Percentiles rank a stretch among this genome's conserved stretches.
phyloP scores from a whole-genome alignment of 2,113 vertebrate genomes.

The Scophthalmus maximus region DNA sequence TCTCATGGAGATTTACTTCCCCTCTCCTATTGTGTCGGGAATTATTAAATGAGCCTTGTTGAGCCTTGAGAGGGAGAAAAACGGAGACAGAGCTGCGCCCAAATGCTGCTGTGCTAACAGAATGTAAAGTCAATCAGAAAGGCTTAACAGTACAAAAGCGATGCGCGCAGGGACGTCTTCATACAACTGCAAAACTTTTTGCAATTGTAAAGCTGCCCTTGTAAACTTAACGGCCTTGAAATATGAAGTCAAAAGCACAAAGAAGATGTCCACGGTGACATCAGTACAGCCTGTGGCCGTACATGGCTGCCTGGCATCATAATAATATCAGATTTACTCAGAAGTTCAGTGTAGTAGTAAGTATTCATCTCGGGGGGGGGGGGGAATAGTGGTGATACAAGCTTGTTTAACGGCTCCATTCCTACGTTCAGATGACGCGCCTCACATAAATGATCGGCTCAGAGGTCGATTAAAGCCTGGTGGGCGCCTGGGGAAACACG shows the following conservation, averaged over 20 bases:
- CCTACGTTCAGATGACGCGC: not conserved
- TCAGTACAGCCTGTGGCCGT: not conserved
- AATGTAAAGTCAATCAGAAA: not conserved
- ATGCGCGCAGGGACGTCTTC: not conserved
- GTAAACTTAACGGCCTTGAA: too few relatives aligned
- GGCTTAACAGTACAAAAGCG: not conserved
- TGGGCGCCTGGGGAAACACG: slow-evolving; percentile 4
- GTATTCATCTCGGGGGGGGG: too few relatives aligned
- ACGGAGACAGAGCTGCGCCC: not conserved
- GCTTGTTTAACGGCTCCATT: slow-evolving; percentile 22
- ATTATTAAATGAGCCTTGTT: slow-evolving; percentile 34
- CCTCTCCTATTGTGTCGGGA: slow-evolving; percentile 6
- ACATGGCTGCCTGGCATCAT: not conserved
- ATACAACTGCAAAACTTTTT: too few relatives aligned
- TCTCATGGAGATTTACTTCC: slow-evolving; percentile 57
- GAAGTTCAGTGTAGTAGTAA: not conserved
- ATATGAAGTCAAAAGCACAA: slow-evolving; percentile 4
- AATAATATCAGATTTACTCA: slow-evolving; percentile 19
- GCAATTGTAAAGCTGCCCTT: too few relatives aligned
- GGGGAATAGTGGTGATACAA: not conserved
- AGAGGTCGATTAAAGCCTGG: slow-evolving; percentile 22
- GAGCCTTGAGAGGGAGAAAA: slow-evolving; percentile 4
- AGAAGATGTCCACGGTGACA: not conserved
- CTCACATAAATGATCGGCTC: slow-evolving; percentile 6
- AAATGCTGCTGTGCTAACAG: not conserved